Percentiles rank a stretch among this genome's conserved stretches.
Conservation (phyloP, 2,888 invertebrate genomes). For the Apamea crenata region DNA sequence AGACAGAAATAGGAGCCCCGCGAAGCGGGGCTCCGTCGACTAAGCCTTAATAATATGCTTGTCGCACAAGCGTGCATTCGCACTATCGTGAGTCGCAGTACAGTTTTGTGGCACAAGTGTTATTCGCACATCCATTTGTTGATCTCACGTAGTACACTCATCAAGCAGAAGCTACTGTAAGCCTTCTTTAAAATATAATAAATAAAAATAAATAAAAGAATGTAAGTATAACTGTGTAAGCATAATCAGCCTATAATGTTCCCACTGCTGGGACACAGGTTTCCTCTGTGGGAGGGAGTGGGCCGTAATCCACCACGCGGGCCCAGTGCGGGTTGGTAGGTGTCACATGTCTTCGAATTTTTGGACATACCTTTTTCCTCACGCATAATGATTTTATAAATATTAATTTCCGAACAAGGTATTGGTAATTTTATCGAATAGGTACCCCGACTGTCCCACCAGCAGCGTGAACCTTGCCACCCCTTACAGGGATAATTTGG, state of each 20-base stretch:
- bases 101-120: too few species aligned
- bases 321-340: background rate
- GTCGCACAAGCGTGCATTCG: too few species aligned
- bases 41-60: too few species aligned
- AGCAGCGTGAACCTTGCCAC: slow-evolving; percentile 58
- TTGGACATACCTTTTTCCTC: background rate
- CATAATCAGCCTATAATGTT: background rate
- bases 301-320: background rate
- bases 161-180: too few species aligned
- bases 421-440: background rate
- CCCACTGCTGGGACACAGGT: background rate
- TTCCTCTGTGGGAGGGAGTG: background rate
- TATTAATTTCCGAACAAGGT: background rate
- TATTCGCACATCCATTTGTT: too few species aligned
- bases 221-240: too few species aligned
- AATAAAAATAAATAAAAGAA: too few species aligned
- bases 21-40: too few species aligned
- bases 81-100: too few species aligned
- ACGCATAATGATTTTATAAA: background rate
- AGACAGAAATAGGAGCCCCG: too few species aligned
- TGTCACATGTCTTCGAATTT: background rate
- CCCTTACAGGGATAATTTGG: slow-evolving; percentile 72
- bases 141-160: too few species aligned
- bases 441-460: slow-evolving; percentile 28
- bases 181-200: too few species aligned